Evolutionary conservation across 2,888 invertebrate genomes (phyloP).

Genomic region (Entomobrya proxima): DNA sequence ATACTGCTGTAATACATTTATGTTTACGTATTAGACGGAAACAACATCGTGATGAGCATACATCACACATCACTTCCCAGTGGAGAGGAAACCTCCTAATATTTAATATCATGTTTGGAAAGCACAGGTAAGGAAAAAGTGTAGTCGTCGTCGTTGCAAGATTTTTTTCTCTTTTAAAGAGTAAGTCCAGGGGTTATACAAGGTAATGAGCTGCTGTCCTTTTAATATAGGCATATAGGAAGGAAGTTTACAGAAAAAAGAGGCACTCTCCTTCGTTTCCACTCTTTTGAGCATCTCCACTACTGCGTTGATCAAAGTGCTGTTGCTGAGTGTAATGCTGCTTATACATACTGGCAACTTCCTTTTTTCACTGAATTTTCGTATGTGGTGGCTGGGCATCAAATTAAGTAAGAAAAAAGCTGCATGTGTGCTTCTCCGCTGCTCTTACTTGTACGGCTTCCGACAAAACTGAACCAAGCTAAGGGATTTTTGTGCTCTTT

Average conservation of each 20-base stretch:
- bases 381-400: not conserved
- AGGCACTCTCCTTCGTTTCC: not conserved
- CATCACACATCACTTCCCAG: conserved; percentile 12
- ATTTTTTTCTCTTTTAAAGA: not conserved
- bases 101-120: too few relatives aligned
- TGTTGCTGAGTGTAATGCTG: too few relatives aligned
- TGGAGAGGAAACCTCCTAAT: not conserved
- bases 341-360: too few relatives aligned
- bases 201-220: not conserved
- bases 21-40: not conserved
- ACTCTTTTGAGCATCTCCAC: not conserved
- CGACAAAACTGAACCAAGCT: too few relatives aligned
- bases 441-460: too few relatives aligned
- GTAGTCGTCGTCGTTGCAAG: too few relatives aligned
- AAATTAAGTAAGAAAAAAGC: not conserved
- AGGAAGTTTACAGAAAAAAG: not conserved
- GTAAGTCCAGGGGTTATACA: not conserved
- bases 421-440: not conserved
- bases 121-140: too few relatives aligned
- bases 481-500: too few relatives aligned
- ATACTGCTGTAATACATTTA: conserved; percentile 3
- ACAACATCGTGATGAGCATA: conserved; percentile 4
- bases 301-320: not conserved
- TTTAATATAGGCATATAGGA: not conserved
- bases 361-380: not conserved